Evolutionary conservation across 2,888 invertebrate species (phyloP), one percentile per base, ranked within the genome.

Genomic region (Galerucella pusilla): DNA sequence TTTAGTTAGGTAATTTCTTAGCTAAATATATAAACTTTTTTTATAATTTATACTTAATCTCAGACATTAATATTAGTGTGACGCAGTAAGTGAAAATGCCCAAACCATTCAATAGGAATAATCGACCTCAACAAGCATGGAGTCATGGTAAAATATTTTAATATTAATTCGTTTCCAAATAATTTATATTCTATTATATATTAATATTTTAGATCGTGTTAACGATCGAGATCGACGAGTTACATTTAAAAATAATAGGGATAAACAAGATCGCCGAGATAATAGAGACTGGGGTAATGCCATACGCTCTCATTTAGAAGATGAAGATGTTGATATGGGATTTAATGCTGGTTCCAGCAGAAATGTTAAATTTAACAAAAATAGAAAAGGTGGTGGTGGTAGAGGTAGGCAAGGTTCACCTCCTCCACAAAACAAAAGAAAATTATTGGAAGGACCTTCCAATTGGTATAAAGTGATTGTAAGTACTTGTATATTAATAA

Each of bases 401-500:
- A 59, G 71, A 42, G 88, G 89, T 7, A 89, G 72, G 46, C 73
- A 89, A 0, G 88, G 89, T 42, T 90, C 90, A 0, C 90, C 90
- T 0, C 88, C 86, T 4, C 90, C 90, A 0, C 85, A 64, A 11
- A 83, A 83, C 0, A 88, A 87, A 75, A 87, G 90, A 83, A 90
- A 88, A 80, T 88, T 91, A 66, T 83, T 90, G 11, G 87, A 89
- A 79, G 90, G 91, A 54, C 85, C 89, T 7, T 87, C 90, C 28
- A 92, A 91, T 68, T 95, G 94, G 94, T 95, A 93, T 84, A 92
- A 92, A 88, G 89, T 95, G 10, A 90, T 90, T 49, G 90, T 90
- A 86, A 87, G 89, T 85, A 54, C 45, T 68, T 66, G 14, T 52
- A 66, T 73, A 70, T 14, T 65, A 35, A 35, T 61, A 3, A 60